Evolutionary conservation across 2,888 invertebrate species (phyloP), one percentile per base, ranked within the genome.

Genomic region (Lingula anatina): DNA sequence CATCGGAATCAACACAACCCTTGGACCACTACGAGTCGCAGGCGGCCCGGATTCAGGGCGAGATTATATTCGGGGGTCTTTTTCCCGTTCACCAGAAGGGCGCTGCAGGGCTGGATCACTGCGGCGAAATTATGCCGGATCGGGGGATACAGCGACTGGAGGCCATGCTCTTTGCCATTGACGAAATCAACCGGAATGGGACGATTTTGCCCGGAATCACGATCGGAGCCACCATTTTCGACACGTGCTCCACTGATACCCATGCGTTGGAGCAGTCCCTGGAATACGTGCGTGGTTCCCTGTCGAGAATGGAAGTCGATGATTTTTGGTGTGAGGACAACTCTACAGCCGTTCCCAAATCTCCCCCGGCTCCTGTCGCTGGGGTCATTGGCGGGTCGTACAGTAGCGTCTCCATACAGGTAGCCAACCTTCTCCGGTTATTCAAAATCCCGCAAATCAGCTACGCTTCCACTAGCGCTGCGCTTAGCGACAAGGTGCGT

Each of bases 381-480:
- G 85, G 84, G 0, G 85, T 86, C 1, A 81, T 86, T 26, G 85
- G 85, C 0, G 85, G 84, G 1, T 83, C 84, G 1, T 85, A 85
- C 70, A 84, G 83, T 61, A 83, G 83, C n/a, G 85, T 86, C 2
- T 84, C 85, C 7, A 77, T 83, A 15, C 68, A 70, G 45, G 85
- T 86, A n/a, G 86, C 86, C 28, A 86, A 87, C 70, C 77, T 87
- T 28, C 73, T 87, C 45, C 80, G 86, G 28, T 79, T 87, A n/a
- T 87, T 86, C 66, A 82, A 83, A 66, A 84, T 86, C 53, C 85
- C 85, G 0, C 87, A 87, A 77, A 85, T 87, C 36, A 75, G 73
- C 51, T 85, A 86, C 24, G 86, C 87, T 0, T 86, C 86, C 20
- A 87, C 87, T 1, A 85, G 86, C 39, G 84, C 85, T 50, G 84